Evolutionary conservation across 2,888 invertebrate genomes (phyloP), one percentile per base, ranked within the genome.

Genomic region (Dolichomitus sp.): DNA sequence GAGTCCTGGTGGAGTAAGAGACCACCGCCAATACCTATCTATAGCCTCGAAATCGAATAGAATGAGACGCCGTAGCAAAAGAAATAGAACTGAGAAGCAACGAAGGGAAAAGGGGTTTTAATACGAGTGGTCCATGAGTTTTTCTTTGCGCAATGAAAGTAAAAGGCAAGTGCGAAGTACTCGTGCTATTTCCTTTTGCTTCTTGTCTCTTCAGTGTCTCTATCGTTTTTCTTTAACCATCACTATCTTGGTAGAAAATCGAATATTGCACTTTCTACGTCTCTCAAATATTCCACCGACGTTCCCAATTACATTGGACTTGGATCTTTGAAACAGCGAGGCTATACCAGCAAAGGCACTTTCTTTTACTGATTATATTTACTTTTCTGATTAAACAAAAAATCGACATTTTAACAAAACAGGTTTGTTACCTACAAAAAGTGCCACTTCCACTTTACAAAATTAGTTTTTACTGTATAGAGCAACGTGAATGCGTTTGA

Each of bases 1-100:
- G 69, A 65, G 66, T 69, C 45, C 50, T 37, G 42, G 33, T 48
- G 59, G 57, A 61, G 42, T 57, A 48, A 50, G 54, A 37, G 45
- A 12, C 37, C 54, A 61, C 69, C 54, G 59, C 75, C 80, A 78
- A 84, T 84, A 68, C 68, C 80, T 61, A 80, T 59, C 75, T 40
- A 78, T 79, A 80, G 73, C 37, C 73, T 69, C 76, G 63, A 61
- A 77, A 84, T 85, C 81, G 82, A 84, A 82, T 81, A 78, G 68
- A 85, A 78, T 73, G 75, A 80, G 57, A 45, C 50, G 70, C 65
- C 11, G 54, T 40, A 50, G 52, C 54, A 65, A 65, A 69, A 72
- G 73, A 66, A 83, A 83, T 70, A 63, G 59, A 69, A 50, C 66
- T 48, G 59, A 12, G 27, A n/a, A 17, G 37, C 11, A 4, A 37